Conservation (phyloP, 2,888 invertebrate species). For the Pegoplata infirma region DNA sequence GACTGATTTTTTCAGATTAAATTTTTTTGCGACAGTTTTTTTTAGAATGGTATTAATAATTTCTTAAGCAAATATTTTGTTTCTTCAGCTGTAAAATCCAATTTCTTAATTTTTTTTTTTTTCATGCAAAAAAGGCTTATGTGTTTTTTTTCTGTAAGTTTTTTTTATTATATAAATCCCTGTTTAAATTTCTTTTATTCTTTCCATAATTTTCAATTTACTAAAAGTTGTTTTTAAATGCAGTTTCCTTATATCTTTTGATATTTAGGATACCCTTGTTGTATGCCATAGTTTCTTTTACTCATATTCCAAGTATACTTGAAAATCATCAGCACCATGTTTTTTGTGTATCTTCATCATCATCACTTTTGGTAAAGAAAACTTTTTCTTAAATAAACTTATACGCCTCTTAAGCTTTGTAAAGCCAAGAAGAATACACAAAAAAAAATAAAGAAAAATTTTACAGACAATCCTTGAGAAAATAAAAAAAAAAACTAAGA, state of each 20-base stretch:
- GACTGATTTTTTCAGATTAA: no score
- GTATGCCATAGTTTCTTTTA: neutral
- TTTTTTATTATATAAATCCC: neutral
- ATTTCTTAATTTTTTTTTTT: neutral
- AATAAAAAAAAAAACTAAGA: neutral
- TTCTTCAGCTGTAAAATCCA: no score
- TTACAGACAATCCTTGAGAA: neutral
- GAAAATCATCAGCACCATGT: slow-evolving; percentile 39
- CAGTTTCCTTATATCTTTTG: neutral
- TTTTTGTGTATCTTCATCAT: slow-evolving; percentile 35
- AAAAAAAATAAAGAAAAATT: slow-evolving; percentile 43
- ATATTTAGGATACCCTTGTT: neutral
- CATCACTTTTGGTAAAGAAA: slow-evolving; percentile 2
- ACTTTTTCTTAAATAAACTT: slow-evolving; percentile 56
- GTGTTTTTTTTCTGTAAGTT: neutral
- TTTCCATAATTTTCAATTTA: slow-evolving; percentile 23
- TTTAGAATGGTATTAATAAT: no score
- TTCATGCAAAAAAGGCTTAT: neutral
- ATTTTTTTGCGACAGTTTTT: no score
- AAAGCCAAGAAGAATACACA: slow-evolving; percentile 51
- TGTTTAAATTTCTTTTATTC: slow-evolving; percentile 12
- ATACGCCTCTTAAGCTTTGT: slow-evolving; percentile 59
- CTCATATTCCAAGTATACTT: neutral
- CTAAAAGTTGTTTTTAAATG: slow-evolving; percentile 1
- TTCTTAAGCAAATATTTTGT: no score